phyloP scores from a whole-genome alignment of 2,113 vertebrate genomes.

The Herpetotheres cachinnans region DNA sequence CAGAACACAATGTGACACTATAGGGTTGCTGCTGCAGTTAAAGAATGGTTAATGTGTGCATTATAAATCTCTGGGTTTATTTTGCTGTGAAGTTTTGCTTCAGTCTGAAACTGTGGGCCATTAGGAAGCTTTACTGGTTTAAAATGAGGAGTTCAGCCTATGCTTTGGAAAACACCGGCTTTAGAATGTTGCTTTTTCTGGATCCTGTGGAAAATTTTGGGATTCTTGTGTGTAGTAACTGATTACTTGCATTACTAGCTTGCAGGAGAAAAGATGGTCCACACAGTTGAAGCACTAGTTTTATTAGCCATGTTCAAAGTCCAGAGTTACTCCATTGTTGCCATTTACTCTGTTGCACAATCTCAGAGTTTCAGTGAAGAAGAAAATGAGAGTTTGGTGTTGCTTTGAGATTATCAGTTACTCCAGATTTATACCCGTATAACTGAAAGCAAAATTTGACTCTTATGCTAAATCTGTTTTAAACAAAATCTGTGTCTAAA shows the following conservation, averaged over 20 bases:
- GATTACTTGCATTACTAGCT: not conserved
- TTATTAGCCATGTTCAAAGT: not conserved
- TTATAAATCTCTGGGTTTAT: not conserved
- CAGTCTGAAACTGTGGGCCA: not conserved
- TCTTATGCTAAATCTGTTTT: not conserved
- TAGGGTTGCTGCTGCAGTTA: not conserved
- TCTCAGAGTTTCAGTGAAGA: not conserved
- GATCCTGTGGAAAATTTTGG: not conserved
- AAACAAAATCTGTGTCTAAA: not conserved
- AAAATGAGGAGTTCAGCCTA: not conserved
- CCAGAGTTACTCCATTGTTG: not conserved
- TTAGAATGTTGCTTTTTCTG: not conserved
- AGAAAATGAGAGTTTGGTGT: not conserved
- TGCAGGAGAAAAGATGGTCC: not conserved
- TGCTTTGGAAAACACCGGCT: not conserved
- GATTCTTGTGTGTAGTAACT: not conserved
- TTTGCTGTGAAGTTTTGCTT: not conserved
- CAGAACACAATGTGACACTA: not conserved
- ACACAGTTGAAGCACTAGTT: not conserved
- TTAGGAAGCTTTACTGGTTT: not conserved
- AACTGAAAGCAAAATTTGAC: not conserved
- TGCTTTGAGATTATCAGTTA: not conserved
- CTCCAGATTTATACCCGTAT: not conserved
- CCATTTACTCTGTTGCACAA: not conserved
- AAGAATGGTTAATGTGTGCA: not conserved